A percentile compares a stretch with the other conserved stretches of the same genome.
Conservation (phyloP, 2,888 invertebrate genomes). For the Priapulus caudatus region DNA sequence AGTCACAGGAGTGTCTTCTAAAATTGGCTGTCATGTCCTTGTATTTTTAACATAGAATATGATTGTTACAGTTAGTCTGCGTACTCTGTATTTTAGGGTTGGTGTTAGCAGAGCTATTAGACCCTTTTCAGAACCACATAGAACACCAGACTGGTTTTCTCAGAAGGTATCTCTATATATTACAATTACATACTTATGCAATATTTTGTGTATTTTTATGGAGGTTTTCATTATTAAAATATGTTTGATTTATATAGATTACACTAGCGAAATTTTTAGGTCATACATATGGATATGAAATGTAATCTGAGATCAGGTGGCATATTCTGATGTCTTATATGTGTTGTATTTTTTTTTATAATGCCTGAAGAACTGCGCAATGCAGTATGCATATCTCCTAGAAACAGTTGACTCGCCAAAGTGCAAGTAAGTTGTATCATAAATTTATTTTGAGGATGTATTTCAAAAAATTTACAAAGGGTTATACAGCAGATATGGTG, state of each 20-base stretch:
- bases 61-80: too few species aligned
- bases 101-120: slow-evolving; percentile 68
- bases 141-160: slow-evolving; percentile 75
- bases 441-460: slow-evolving; percentile 21
- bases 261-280: slow-evolving; percentile 16
- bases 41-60: too few species aligned
- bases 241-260: too few species aligned
- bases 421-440: too few species aligned
- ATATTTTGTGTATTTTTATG: too few species aligned
- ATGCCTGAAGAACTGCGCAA: slow-evolving; percentile 55
- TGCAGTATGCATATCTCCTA: slow-evolving; percentile 68
- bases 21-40: too few species aligned
- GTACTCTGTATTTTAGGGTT: slow-evolving; percentile 48
- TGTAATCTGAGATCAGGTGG: neutral
- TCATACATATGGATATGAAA: neutral
- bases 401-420: slow-evolving; percentile 73
- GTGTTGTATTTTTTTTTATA: slow-evolving; percentile 12
- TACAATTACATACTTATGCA: too few species aligned
- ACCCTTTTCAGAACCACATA: slow-evolving; percentile 59
- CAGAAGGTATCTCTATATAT: too few species aligned
- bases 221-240: too few species aligned
- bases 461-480: too few species aligned
- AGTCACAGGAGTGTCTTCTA: too few species aligned
- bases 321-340: slow-evolving; percentile 3
- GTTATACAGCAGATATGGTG: too few species aligned